Conservation (phyloP, 1,140 invertebrate genomes). For the Hycleus phaleratus region DNA sequence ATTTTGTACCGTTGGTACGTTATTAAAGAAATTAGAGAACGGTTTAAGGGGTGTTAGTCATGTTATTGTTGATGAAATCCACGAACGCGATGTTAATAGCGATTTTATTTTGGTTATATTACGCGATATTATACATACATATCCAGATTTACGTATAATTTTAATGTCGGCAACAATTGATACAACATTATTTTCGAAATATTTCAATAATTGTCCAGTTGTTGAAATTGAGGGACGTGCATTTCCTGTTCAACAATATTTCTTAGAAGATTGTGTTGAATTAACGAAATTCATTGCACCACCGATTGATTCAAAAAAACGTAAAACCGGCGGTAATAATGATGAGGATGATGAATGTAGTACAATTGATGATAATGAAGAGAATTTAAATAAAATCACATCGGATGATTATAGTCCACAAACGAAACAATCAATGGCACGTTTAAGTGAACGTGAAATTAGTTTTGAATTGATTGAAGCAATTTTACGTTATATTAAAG, state of each 20-base stretch:
- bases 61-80: constrained; percentile 94
- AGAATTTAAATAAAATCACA: constrained; percentile 65
- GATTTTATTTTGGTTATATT: constrained; percentile 94
- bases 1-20: constrained; percentile 92
- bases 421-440: constrained; percentile 64
- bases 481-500: constrained; percentile 68
- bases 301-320: constrained; percentile 54
- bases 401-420: constrained; percentile 29
- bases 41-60: constrained; percentile 83
- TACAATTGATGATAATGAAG: constrained; percentile 58
- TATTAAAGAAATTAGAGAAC: constrained; percentile 83
- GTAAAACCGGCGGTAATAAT: constrained; percentile 45
- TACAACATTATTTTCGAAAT: constrained; percentile 79
- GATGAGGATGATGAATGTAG: constrained; percentile 47
- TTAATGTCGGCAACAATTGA: constrained; percentile 98
- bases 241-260: constrained; percentile 79
- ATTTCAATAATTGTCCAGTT: constrained; percentile 86
- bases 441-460: constrained; percentile 81
- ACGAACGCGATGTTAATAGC: constrained; percentile 93
- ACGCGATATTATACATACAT: constrained; percentile 83
- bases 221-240: constrained; percentile 71
- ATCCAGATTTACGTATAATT: constrained; percentile 84
- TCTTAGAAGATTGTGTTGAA: constrained; percentile 82
- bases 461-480: constrained; percentile 88
- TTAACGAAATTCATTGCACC: constrained; percentile 73